Evolutionary conservation across 2,113 vertebrate species (phyloP), one percentile per base, ranked within the genome.

Genomic region (Phycodurus eques): DNA sequence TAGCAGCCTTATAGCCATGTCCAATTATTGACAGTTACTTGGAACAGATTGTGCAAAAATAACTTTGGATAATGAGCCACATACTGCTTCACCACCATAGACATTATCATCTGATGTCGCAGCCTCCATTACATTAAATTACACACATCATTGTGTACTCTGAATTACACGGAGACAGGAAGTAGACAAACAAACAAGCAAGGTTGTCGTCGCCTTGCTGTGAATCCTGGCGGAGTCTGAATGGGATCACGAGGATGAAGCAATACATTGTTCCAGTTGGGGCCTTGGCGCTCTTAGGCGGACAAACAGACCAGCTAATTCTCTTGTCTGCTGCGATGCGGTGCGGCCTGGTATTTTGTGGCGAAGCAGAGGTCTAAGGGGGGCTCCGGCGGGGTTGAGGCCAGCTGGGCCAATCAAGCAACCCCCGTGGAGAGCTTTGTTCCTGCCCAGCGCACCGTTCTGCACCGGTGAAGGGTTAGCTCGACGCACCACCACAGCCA

Each of bases 391-490:
- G 46, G 57, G 78, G 78, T 78, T 66, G 19, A 44, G 51, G 68
- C 54, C 59, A 63, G 69, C 57, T 61, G 42, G 57, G 75, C 82
- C 82, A 90, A 89, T 91, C 86, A 89, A 79, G 74, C 69, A 39
- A 71, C 83, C 89, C 90, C 90, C n/a, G 73, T 82, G 46, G 83
- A 77, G 86, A 78, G 86, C 89, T 92, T 91, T 91, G 90, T 93
- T 92, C 87, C 85, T 87, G 81, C 76, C 82, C 87, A 84, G 86
- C 57, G 80, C 83, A 81, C 81, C 51, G 82, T 85, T 87, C 84
- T 76, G 82, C 89, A 87, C 77, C 67, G 76, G 75, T 78, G 84
- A 87, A 70, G 72, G 71, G 14, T 77, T 60, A 72, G 67, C 61
- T 72, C 67, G 65, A 74, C 76, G 42, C 63, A 65, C 42, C 71